Evolutionary conservation across 2,888 invertebrate species (phyloP), one percentile per base, ranked within the genome.

Genomic region (Lepetodrilus schrolli): DNA sequence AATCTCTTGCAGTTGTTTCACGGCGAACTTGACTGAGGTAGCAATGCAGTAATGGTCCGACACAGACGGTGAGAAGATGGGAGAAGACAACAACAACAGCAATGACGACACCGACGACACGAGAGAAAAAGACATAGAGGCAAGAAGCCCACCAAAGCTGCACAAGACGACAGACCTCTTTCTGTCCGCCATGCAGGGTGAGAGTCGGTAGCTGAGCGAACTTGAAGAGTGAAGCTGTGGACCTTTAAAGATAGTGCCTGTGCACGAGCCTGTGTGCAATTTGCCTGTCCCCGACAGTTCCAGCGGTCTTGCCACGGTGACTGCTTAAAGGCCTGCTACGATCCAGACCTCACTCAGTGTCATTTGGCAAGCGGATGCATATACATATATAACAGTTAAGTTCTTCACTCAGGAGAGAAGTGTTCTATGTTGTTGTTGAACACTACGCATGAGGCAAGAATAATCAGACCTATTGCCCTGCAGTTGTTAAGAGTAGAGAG

Each of bases 341-440:
- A n/a, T n/a, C n/a, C n/a, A n/a, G n/a, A n/a, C n/a, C n/a, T n/a
- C 47, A 47, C 58, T 17, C 23, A 68, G 43, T 43, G 68, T 68
- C 68, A 68, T 68, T 68, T 72, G 72, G 72, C 72, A 72, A 72
- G 72, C 72, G 47, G 72, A 72, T 72, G 72, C 72, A 73, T 73
- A 68, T 68, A 66, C 43, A 66, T 38, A 66, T 38, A 37, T 66
- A 66, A 23, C 66, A 43, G 66, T 37, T n/a, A 38, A 21, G 37
- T 66, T 66, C n/a, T 38, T 20, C 37, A 66, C 43, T 43, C 43
- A 7, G 10, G 38, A 20, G 43, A 51, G n/a, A 37, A 37, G 38
- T 10, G 20, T 34, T 37, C 20, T 26, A 38, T 20, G 47, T 68
- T 47, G 38, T 21, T 26, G 13, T 38, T 43, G 43, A 43, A 43